Evolutionary conservation across 2,888 invertebrate genomes (phyloP).

Genomic region (Ferdinandea cuprea): DNA sequence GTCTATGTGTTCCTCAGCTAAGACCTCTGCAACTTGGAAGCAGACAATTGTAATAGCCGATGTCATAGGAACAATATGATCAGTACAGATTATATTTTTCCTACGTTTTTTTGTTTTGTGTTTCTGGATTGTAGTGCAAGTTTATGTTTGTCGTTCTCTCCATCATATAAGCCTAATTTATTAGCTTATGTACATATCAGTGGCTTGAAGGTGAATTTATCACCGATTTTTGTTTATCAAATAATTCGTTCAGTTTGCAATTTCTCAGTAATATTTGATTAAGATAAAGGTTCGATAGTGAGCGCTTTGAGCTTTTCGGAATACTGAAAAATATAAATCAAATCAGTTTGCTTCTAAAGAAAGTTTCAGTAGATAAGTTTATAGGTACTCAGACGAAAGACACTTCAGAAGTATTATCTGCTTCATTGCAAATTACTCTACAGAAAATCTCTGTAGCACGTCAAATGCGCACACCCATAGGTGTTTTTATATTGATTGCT

Average conservation of each 20-base stretch:
- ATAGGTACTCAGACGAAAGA: not conserved
- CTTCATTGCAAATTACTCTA: too few relatives aligned
- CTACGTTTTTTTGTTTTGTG: not conserved
- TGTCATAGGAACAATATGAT: conserved; percentile 31
- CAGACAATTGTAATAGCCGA: conserved; percentile 33
- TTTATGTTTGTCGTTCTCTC: conserved; percentile 1
- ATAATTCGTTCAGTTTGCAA: conserved; percentile 8
- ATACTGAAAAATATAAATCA: not conserved
- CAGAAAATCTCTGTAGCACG: too few relatives aligned
- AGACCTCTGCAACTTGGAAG: conserved; percentile 17
- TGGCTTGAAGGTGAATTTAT: conserved; percentile 2
- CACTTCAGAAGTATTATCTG: too few relatives aligned
- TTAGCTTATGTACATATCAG: conserved; percentile 23
- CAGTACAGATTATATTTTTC: conserved; percentile 12
- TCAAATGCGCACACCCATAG: too few relatives aligned
- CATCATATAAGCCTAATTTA: conserved; percentile 17
- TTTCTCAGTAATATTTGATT: conserved; percentile 24
- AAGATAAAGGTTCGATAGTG: conserved; percentile 13
- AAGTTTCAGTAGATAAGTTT: not conserved
- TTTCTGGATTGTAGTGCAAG: not conserved
- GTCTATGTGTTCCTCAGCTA: not conserved
- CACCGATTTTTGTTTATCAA: conserved; percentile 22
- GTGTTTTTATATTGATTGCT: too few relatives aligned
- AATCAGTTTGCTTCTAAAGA: not conserved
- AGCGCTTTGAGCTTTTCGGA: not conserved